Percentiles rank a stretch among this genome's conserved stretches.
These are phyloP conservation scores for Caprella mutica DNA, from an alignment of 2,888 invertebrate species.

Conservation along the genomic window DNA sequence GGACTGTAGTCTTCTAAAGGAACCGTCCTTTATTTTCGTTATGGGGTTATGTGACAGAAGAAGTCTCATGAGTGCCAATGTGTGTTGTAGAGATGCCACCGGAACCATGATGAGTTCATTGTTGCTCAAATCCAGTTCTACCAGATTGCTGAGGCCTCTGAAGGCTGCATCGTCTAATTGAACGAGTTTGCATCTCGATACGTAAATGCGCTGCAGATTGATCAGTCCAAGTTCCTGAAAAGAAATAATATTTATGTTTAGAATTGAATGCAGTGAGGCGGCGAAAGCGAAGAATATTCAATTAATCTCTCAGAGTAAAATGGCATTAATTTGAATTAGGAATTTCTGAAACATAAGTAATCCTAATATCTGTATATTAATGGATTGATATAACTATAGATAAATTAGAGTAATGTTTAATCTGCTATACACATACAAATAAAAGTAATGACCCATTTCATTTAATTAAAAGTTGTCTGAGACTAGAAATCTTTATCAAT, in stretches of 20 bases:
- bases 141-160: slow-evolving; percentile 49
- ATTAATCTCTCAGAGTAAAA: no score
- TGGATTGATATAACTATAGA: no score
- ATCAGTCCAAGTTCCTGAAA: slow-evolving; percentile 63
- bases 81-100: slow-evolving; percentile 62
- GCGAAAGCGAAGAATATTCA: no score
- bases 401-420: no score
- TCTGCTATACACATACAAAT: no score
- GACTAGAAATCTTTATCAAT: no score
- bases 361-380: no score
- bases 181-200: slow-evolving; percentile 64
- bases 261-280: no score
- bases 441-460: no score
- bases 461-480: no score
- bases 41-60: slow-evolving; percentile 72
- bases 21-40: slow-evolving; percentile 44
- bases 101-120: slow-evolving; percentile 69
- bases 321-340: no score
- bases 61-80: slow-evolving; percentile 69
- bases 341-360: no score
- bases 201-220: slow-evolving; percentile 75
- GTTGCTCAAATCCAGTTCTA: slow-evolving; percentile 73
- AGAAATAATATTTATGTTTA: not conserved
- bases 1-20: slow-evolving; percentile 52
- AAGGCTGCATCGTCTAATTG: slow-evolving; percentile 69